Evolutionary conservation across 2,113 vertebrate species (phyloP), one percentile per base, ranked within the genome.

Genomic region (Lichenostomus cassidix): DNA sequence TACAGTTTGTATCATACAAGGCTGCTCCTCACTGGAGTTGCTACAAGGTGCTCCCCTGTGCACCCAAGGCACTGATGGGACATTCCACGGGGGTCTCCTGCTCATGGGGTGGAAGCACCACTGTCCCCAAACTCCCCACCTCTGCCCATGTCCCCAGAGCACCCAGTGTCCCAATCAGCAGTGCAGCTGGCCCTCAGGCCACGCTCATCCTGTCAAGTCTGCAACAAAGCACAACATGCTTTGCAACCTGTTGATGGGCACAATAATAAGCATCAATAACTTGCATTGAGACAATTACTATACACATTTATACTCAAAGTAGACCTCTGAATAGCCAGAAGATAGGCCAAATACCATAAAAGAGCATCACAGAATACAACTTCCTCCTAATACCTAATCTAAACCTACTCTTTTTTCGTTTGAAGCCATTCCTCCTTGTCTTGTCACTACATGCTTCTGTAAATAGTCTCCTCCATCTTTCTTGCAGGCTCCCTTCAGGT

Each of bases 91-190:
- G 21, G 15, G 10, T 53, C 23, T 31, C 37, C 25, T 18, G 12
- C 52, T 74, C 15, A 1, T 9, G 23, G 2, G 0, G 6, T 58
- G 27, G 68, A 71, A 75, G 41, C 21, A 44, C 4, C 52, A 12
- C 6, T 55, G 7, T 4, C 13, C 18, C 2, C 22, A n/a, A 4
- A 17, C 24, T 14, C 2, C 39, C 15, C 10, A 20, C 7, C 35
- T 21, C n/a, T 10, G 37, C 9, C 16, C 14, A 18, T 8, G 7
- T 12, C 29, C 52, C 52, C 47, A 52, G 20, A 84, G 31, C 31
- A 74, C 13, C 23, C 5, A 0, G 4, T 22, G 64, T 49, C 56
- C 53, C 56, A 3, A 24, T 0, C 0, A 0, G 56, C 4, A 2
- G 20, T 5, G 15, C 49, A 44, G 52, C 52, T 69, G n/a, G 11